Evolutionary conservation across 1,140 invertebrate species (phyloP), one percentile per base, ranked within the genome.

Genomic region (Aphaenogaster rudis): DNA sequence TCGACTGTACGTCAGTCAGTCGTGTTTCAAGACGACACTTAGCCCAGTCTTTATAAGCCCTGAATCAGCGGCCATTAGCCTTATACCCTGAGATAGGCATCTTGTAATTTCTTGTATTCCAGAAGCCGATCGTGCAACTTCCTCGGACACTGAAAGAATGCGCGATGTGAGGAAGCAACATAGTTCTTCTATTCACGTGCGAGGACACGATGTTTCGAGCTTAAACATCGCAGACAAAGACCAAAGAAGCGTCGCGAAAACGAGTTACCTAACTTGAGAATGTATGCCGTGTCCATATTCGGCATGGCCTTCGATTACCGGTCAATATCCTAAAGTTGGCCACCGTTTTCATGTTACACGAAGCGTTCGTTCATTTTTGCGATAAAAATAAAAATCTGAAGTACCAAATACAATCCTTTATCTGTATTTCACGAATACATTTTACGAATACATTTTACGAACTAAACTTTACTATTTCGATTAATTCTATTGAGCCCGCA

Each of bases 21-120:
- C 59, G 69, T 90, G 86, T 86, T 85, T 90, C 89, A 78, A 81
- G 71, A 52, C 66, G 72, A 90, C 89, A 88, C 84, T 91, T 90
- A 80, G 64, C 57, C 66, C 85, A 66, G 85, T 91, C 90, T 91
- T 90, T 92, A 92, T 92, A 84, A 88, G 69, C 63, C 66, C 66
- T 59, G 82, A 90, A 91, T 85, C 84, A 85, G 33, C 82, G 77
- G 81, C 90, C 91, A 92, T 94, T 92, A 92, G 88, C 88, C 86
- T 90, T 85, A 59, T 78, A 87, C 86, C 80, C 80, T 69, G 88
- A 80, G 86, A 85, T 92, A 93, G 92, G 91, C 90, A 94, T 94
- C 93, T 93, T 94, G 93, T 94, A 93, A 92, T 92, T 94, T 93
- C 92, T 93, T 94, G 86, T 88, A 91, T 88, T 85, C 79, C 71